Conservation (phyloP, 2,113 vertebrate species). For the Argyrosomus japonicus region DNA sequence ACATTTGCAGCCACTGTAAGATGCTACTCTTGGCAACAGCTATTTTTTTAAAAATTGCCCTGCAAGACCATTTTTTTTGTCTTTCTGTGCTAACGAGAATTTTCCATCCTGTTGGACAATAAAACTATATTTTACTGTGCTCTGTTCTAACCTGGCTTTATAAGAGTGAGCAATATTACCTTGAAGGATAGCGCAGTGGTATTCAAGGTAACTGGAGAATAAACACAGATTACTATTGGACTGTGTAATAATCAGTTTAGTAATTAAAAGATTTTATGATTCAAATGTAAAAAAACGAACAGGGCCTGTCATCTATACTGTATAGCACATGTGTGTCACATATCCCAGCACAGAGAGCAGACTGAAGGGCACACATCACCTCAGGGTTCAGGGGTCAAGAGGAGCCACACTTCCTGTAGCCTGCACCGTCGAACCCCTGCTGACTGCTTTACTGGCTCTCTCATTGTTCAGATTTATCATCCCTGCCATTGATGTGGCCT, state of each 20-base stretch:
- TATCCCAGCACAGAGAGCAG: slow-evolving; percentile 38
- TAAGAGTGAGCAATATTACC: not conserved
- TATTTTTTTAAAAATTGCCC: not conserved
- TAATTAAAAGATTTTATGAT: not conserved
- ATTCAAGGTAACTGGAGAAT: not conserved
- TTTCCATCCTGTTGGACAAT: not conserved
- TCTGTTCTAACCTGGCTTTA: not conserved
- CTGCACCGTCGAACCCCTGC: slow-evolving; percentile 60
- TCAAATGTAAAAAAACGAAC: not conserved
- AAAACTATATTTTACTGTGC: not conserved
- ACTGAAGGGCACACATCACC: slow-evolving; percentile 62
- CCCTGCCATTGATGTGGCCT: slow-evolving; percentile 75
- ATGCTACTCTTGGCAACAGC: not conserved
- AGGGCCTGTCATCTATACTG: slow-evolving; percentile 17
- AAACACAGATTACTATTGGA: not conserved
- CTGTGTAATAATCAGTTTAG: not conserved
- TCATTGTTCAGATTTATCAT: slow-evolving; percentile 81
- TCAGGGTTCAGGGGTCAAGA: slow-evolving; percentile 77
- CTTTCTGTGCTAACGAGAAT: not conserved
- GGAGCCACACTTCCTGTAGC: slow-evolving; percentile 83
- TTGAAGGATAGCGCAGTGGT: not conserved
- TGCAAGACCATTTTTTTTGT: not conserved
- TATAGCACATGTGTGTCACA: slow-evolving; percentile 27
- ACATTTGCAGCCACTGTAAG: not conserved
- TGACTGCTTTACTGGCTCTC: slow-evolving; percentile 75